Conservation (phyloP, 2,113 vertebrate genomes). For the Gallinago undulata region DNA sequence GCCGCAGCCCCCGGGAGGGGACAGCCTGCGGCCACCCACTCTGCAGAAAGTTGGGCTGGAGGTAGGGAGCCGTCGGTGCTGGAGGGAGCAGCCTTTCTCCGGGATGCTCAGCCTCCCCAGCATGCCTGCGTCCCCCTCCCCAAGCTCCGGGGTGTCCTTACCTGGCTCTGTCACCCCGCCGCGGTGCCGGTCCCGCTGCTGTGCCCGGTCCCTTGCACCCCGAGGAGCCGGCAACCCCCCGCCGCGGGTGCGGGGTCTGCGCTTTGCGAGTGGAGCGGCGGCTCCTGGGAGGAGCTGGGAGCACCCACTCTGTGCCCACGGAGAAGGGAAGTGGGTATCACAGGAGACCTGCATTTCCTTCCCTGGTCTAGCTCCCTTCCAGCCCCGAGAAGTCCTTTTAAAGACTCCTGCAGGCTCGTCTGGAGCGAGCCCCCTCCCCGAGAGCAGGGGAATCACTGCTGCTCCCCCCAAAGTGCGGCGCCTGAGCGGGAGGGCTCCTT, state of each 20-base stretch:
- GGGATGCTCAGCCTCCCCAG: background rate
- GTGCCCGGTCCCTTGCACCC: background rate
- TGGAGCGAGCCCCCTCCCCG: background rate
- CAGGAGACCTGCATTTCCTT: background rate
- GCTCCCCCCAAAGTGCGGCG: accelerated
- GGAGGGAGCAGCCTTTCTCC: background rate
- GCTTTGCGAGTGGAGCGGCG: background rate
- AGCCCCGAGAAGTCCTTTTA: background rate
- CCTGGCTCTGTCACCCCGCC: background rate
- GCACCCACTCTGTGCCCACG: background rate
- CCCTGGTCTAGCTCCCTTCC: background rate
- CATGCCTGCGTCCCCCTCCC: background rate
- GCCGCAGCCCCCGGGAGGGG: background rate
- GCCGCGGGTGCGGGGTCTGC: background rate
- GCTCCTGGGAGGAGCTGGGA: background rate
- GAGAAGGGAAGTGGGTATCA: background rate
- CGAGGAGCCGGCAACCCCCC: background rate
- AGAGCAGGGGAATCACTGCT: background rate
- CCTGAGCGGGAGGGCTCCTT: accelerated
- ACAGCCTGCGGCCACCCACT: background rate
- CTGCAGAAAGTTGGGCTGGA: background rate
- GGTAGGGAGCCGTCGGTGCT: background rate
- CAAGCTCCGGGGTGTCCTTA: background rate
- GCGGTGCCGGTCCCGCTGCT: background rate
- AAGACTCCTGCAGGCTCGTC: background rate